Base-by-base conservation (phyloP, 2,888 invertebrate species). In the Hipparchia semele region DNA sequence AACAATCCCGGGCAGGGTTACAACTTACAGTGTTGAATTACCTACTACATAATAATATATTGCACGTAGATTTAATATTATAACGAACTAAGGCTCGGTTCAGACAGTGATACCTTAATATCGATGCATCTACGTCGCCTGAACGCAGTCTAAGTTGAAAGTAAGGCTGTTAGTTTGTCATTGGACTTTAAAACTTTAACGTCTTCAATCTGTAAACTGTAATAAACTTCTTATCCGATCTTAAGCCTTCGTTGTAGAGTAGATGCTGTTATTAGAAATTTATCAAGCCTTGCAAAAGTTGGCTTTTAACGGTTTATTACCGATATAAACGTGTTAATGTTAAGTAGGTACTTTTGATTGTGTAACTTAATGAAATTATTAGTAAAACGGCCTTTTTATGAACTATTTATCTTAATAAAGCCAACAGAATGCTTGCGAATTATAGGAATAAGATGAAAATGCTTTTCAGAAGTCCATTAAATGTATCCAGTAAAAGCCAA, bases 141-240 rank as follows among this genome's bases (percentile, higher is more conserved):
- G 45, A 45, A 39, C 12, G 10, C 9, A 33, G 59, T 33, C 33
- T 9, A 9, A 23, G 9, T 45, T 61, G 60, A 61, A 61, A n/a
- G 12, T 12, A 61, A n/a, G 33, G 12, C 12, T n/a, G 12, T 61
- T 61, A 49, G 62, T 62, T 62, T 13, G n/a, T 62, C 49, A 49
- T 46, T 46, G 9, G 46, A 13, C 46, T 62, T 58, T 46, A 62
- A 62, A 46, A 9, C 46, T 46, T 46, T 62, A 62, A 62, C 49
- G 8, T 49, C 49, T 46, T 49, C 62, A 13, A 49, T 62, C 46
- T 62, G 62, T 62, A 13, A 13, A 9, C 62, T 9, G 62, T 13
- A 13, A 62, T 62, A 13, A 62, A 62, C 46, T 62, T 62, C 4
- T 62, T 62, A 49, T 62, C 46, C 13, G n/a, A 62, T 49, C 46